Percentiles rank a stretch among this genome's conserved stretches.
Conservation (phyloP, 1,140 invertebrate species). For the Asobara japonica region DNA sequence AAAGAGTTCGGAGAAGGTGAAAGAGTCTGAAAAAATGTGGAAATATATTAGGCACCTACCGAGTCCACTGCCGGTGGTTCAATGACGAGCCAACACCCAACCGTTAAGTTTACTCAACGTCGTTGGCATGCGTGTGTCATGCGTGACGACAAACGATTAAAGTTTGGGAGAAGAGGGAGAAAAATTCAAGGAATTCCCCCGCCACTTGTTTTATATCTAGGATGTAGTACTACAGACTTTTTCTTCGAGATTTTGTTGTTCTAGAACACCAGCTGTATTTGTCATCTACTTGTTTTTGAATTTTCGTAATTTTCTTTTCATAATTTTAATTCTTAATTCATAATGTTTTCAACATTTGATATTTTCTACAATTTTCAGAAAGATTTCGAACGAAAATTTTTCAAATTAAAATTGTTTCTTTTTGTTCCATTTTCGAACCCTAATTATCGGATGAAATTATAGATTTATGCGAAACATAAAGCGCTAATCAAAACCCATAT, state of each 20-base stretch:
- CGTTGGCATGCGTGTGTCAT: constrained; percentile 7
- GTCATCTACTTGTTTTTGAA: no score
- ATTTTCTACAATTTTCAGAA: no score
- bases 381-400: no score
- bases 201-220: not conserved
- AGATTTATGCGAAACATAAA: no score
- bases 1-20: not conserved
- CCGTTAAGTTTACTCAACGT: not conserved
- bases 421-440: no score
- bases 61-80: not conserved
- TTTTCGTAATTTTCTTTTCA: not conserved
- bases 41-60: not conserved
- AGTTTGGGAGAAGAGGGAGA: not conserved
- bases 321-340: no score
- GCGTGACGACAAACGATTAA: not conserved
- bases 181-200: not conserved
- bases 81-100: constrained; percentile 11
- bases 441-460: no score
- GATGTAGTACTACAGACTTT: not conserved
- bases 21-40: not conserved
- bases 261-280: no score
- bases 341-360: no score
- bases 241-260: no score
- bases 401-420: no score
- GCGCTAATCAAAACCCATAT: no score